Evolutionary conservation across 2,888 invertebrate genomes (phyloP).

Genomic region (Neoascia interrupta): DNA sequence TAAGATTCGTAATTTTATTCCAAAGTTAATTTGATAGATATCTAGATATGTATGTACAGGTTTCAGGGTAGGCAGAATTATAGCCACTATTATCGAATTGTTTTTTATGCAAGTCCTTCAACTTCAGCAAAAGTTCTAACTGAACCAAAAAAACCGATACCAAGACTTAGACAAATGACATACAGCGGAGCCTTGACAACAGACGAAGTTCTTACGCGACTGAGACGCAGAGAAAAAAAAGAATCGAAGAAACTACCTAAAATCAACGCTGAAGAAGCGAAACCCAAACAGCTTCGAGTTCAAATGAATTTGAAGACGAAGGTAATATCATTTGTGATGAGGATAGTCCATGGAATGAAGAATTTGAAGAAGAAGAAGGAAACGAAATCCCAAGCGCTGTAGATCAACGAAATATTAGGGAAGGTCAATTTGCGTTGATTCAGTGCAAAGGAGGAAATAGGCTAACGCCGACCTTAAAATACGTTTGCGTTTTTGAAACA

Average conservation of each 20-base stretch:
- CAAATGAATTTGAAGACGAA: too few relatives aligned
- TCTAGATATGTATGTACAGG: background rate
- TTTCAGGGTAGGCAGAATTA: background rate
- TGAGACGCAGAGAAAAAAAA: too few relatives aligned
- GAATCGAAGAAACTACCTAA: background rate
- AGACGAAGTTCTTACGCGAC: background rate
- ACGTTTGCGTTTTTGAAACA: constrained; percentile 27
- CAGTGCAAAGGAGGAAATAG: constrained; percentile 18
- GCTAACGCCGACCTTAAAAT: constrained; percentile 1
- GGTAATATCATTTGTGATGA: background rate
- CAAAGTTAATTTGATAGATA: background rate
- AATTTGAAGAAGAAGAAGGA: too few relatives aligned
- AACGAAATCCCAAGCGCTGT: too few relatives aligned
- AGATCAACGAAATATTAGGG: constrained; percentile 1
- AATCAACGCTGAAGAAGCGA: too few relatives aligned
- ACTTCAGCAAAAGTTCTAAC: too few relatives aligned
- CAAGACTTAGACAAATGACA: background rate
- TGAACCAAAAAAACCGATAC: constrained; percentile 13
- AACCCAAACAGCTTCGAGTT: too few relatives aligned
- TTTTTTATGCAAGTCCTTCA: too few relatives aligned
- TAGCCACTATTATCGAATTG: too few relatives aligned
- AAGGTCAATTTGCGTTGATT: constrained; percentile 19
- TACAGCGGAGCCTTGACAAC: background rate
- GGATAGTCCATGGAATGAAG: background rate
- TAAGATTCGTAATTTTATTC: background rate